phyloP scores from a whole-genome alignment of 1,140 invertebrate genomes.

The Drosophila kikkawai region DNA sequence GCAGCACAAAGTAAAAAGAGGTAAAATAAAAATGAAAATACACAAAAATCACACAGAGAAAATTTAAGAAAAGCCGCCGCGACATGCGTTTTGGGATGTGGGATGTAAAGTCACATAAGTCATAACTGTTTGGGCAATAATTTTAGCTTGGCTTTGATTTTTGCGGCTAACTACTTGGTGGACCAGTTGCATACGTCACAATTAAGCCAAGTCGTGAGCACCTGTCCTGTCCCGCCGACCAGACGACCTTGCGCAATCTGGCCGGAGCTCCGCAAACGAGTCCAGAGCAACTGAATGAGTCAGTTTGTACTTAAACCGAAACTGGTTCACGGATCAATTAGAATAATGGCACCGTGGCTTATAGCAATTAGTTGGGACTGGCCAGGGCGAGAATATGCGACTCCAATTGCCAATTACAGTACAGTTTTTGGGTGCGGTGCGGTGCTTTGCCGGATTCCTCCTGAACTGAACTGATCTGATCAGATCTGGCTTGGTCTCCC shows the following conservation, averaged over 20 bases:
- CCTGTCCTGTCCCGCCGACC: conserved; percentile 80
- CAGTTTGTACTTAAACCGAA: conserved; percentile 49
- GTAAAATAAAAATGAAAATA: conserved; percentile 26
- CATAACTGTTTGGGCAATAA: conserved; percentile 67
- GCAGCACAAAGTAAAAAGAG: conserved; percentile 9
- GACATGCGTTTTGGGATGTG: conserved; percentile 47
- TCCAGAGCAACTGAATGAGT: conserved; percentile 53
- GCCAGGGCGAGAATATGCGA: conserved; percentile 31
- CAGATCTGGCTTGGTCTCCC: conserved; percentile 13
- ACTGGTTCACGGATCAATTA: conserved; percentile 78
- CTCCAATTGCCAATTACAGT: conserved; percentile 45
- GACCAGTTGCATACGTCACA: conserved; percentile 54
- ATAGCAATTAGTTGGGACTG: conserved; percentile 49
- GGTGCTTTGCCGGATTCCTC: conserved; percentile 15
- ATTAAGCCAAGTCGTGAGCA: conserved; percentile 63
- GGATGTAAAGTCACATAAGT: conserved; percentile 25
- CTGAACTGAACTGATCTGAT: neutral
- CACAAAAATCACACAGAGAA: conserved; percentile 39
- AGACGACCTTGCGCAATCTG: conserved; percentile 80
- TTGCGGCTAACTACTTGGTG: conserved; percentile 28
- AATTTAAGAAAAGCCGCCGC: conserved; percentile 61
- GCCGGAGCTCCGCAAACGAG: conserved; percentile 55
- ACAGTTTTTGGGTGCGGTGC: conserved; percentile 26
- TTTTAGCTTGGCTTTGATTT: conserved; percentile 48
- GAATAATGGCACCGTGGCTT: conserved; percentile 56